These are phyloP conservation scores for Turritopsis rubra DNA, from an alignment of 30 jellyfish, hydroid and myxozoan species.

Conservation along the genomic window DNA sequence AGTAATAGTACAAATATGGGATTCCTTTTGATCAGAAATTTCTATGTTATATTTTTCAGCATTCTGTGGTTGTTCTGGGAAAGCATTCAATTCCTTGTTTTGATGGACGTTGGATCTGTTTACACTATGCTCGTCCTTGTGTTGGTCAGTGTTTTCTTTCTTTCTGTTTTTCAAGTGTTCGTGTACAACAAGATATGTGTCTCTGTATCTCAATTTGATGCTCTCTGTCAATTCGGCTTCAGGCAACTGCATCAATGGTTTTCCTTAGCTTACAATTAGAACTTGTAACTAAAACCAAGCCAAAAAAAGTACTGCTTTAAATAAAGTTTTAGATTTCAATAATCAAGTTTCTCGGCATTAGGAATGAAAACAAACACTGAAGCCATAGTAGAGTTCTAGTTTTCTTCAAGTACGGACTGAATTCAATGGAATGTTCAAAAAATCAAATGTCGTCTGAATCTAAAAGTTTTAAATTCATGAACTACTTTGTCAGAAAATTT, in stretches of 20 bases:
- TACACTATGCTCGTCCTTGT: neutral
- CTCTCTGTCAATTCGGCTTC: neutral
- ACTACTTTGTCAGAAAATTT: too few relatives aligned
- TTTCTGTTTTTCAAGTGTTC: neutral
- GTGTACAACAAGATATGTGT: conserved; percentile 7
- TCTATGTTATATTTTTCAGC: neutral
- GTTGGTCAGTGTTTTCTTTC: neutral
- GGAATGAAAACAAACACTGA: too few relatives aligned
- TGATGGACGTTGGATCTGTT: neutral
- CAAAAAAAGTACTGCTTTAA: neutral
- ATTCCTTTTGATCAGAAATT: neutral
- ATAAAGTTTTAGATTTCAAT: too few relatives aligned
- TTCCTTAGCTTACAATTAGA: neutral
- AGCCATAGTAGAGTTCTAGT: too few relatives aligned
- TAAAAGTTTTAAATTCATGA: too few relatives aligned
- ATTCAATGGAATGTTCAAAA: too few relatives aligned
- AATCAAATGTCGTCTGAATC: too few relatives aligned
- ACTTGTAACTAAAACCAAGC: neutral
- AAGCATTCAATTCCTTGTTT: neutral
- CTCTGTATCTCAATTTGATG: conserved; percentile 10
- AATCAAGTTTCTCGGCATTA: too few relatives aligned
- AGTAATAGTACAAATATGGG: neutral
- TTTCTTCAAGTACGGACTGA: too few relatives aligned
- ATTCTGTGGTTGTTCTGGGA: neutral
- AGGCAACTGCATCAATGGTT: neutral